Evolutionary conservation across 2,797 vertebrate genomes (phyloP).

Genomic region (Distichodus sexfasciatus): DNA sequence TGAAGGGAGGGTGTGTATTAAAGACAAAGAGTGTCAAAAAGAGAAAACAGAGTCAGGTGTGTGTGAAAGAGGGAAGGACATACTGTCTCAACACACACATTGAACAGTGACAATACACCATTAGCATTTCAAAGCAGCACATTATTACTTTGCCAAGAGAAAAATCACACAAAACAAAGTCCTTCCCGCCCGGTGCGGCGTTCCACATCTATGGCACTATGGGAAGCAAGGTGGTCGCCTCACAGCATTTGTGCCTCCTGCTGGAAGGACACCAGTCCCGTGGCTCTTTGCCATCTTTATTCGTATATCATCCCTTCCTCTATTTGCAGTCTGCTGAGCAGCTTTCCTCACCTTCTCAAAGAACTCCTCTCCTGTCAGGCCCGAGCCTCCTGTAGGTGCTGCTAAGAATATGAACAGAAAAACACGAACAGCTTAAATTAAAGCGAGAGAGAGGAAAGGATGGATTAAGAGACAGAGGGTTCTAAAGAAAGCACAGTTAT

Average conservation of each 20-base stretch:
- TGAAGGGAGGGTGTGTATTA: constrained; percentile 30
- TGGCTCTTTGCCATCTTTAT: not conserved
- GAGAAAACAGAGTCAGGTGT: constrained; percentile 24
- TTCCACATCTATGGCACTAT: not conserved
- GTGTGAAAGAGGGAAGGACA: not conserved
- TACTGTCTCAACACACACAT: not conserved
- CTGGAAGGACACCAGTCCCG: no score
- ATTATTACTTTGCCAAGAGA: constrained; percentile 12
- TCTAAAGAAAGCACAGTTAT: no score
- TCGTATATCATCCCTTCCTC: not conserved
- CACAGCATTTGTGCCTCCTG: no score
- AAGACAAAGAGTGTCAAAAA: constrained; percentile 21
- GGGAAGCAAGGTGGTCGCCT: not conserved
- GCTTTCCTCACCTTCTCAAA: constrained; percentile 71
- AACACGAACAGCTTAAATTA: not conserved
- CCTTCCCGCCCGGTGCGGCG: not conserved
- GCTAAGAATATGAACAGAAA: constrained; percentile 46
- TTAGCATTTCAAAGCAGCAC: constrained; percentile 63
- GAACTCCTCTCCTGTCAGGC: constrained; percentile 72
- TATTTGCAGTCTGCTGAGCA: not conserved
- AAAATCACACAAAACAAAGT: not conserved
- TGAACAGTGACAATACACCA: constrained; percentile 59
- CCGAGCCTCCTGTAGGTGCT: constrained; percentile 63
- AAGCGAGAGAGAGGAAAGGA: no score
- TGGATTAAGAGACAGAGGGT: no score